phyloP scores from a whole-genome alignment of 2,797 vertebrate genomes.

The Bradypodion pumilum region DNA sequence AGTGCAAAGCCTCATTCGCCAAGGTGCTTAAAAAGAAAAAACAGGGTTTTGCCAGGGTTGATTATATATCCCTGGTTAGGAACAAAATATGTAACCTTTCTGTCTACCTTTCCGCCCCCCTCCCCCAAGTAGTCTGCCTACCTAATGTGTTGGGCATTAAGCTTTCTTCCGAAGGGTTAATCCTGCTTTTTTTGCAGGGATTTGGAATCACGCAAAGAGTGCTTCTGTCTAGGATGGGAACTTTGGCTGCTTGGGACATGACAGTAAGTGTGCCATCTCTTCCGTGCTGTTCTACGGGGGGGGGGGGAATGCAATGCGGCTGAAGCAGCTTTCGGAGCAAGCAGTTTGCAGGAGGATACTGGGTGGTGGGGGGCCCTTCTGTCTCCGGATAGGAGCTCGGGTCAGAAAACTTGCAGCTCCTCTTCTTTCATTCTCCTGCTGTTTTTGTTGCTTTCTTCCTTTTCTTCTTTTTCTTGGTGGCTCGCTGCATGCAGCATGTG shows the following conservation, averaged over 20 bases:
- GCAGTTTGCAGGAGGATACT: slow-evolving; percentile 70
- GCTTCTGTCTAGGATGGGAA: slow-evolving; percentile 84
- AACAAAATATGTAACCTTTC: slow-evolving; percentile 81
- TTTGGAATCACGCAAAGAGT: slow-evolving; percentile 82
- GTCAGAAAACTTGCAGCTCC: slow-evolving; percentile 72
- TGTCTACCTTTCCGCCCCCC: not conserved
- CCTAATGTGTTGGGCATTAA: slow-evolving; percentile 81
- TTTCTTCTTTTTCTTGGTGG: slow-evolving; percentile 44
- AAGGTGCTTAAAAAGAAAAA: slow-evolving; percentile 90
- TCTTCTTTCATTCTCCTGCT: slow-evolving; percentile 65
- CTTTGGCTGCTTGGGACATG: slow-evolving; percentile 94
- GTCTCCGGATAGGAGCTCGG: slow-evolving; percentile 73
- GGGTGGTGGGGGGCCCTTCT: slow-evolving; percentile 56
- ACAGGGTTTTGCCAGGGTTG: slow-evolving; percentile 83
- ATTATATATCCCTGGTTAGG: slow-evolving; percentile 70
- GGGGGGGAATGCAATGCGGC: slow-evolving; percentile 75
- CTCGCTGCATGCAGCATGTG: slow-evolving; percentile 59
- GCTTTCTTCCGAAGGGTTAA: slow-evolving; percentile 84
- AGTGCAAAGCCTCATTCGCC: slow-evolving; percentile 95
- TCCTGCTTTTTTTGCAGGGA: slow-evolving; percentile 78
- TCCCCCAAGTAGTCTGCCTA: slow-evolving; percentile 77
- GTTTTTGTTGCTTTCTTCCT: slow-evolving; percentile 47
- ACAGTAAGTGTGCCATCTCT: slow-evolving; percentile 99
- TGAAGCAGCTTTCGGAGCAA: slow-evolving; percentile 76
- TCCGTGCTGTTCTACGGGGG: slow-evolving; percentile 83